Percentiles rank a stretch among this genome's conserved stretches.
Conservation (phyloP, 2,888 invertebrate genomes). For the Rhabditoides inermis region DNA sequence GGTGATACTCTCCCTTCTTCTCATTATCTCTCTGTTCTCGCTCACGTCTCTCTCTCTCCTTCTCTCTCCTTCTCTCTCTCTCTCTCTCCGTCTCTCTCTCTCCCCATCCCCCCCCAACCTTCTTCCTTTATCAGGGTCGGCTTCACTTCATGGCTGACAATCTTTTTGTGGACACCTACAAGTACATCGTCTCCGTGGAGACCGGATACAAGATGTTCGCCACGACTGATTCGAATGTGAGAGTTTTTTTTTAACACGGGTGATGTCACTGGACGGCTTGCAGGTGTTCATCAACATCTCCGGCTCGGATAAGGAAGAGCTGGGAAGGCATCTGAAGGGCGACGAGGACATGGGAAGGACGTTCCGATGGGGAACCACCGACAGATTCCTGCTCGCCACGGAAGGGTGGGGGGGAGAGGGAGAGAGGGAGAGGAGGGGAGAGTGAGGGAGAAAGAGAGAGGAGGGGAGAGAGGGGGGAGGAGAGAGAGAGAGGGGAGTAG, state of each 20-base stretch:
- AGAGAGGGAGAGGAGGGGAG: too few relatives aligned
- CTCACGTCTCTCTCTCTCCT: too few relatives aligned
- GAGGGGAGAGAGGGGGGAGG: too few relatives aligned
- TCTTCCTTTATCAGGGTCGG: not conserved
- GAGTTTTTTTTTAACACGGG: not conserved
- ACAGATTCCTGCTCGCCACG: constrained; percentile 33
- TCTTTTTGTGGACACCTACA: constrained; percentile 26
- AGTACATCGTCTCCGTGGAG: constrained; percentile 29
- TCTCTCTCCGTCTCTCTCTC: too few relatives aligned
- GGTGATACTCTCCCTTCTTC: too few relatives aligned
- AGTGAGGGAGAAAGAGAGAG: too few relatives aligned
- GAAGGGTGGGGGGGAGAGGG: constrained; percentile 17
- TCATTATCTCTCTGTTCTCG: too few relatives aligned
- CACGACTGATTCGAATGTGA: constrained; percentile 24
- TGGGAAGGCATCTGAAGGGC: constrained; percentile 18
- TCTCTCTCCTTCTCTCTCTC: too few relatives aligned
- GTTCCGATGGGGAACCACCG: constrained; percentile 28
- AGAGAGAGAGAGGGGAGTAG: too few relatives aligned
- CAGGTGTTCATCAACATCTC: constrained; percentile 26
- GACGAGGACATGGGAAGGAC: constrained; percentile 16
- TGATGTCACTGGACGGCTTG: not conserved
- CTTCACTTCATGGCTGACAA: constrained; percentile 19
- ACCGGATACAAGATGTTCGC: constrained; percentile 35
- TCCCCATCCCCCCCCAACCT: too few relatives aligned
- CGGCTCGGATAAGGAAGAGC: constrained; percentile 21